Evolutionary conservation across 2,797 vertebrate species (phyloP), one percentile per base, ranked within the genome.

Genomic region (Euthynnus affinis): DNA sequence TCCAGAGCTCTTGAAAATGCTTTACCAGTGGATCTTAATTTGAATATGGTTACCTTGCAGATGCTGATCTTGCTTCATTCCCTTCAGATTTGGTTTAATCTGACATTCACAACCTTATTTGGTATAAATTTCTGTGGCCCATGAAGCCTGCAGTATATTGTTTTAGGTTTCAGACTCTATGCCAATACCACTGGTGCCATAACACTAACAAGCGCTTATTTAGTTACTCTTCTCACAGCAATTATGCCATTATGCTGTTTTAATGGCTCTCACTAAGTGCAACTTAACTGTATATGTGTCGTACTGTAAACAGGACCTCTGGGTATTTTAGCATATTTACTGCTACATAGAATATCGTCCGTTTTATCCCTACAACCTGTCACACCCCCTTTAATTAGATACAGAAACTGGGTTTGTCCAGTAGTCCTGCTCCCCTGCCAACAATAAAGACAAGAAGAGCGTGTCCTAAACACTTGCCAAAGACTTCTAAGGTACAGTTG

Each of bases 141-240:
- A 12, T 70, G 74, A 71, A 82, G 58, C 37, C 56, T 64, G 7
- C 34, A 46, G 23, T 52, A 13, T 58, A 42, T 23, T 71, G 70
- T 71, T 88, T 42, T 61, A 59, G 49, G 72, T 78, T 83, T 74
- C 51, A 59, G 37, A 80, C 80, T n/a, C 55, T 58, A 27, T 70
- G 80, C 82, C 76, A 85, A 78, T 78, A 82, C 84, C 85, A 85
- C 70, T 62, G 76, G 49, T 22, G 72, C 79, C 78, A 92, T 90
- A 85, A 88, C 88, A 71, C 90, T 81, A 89, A 91, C 87, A 88
- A 92, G 84, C 59, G 78, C 83, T 85, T 83, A 86, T 90, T 93
- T 91, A 87, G 79, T 84, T 88, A 60, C 84, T 84, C 73, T 87
- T 74, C 78, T 73, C 71, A 10, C 74, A 78, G 84, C 87, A 83